These are phyloP conservation scores for Noctua comes DNA, from an alignment of 2,888 invertebrate genomes.

Conservation along the genomic window DNA sequence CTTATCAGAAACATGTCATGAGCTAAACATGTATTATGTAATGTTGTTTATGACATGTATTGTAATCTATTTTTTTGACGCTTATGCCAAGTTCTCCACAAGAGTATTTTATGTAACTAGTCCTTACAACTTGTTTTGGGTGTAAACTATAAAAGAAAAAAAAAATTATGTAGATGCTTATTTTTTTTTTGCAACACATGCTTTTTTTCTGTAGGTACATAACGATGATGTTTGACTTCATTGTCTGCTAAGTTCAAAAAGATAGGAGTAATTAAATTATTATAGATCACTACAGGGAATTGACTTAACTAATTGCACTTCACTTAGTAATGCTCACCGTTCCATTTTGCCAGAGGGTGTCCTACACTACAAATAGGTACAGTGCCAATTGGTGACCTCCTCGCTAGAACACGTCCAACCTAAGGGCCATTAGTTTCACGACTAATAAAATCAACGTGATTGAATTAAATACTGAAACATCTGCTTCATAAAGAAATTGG, in stretches of 20 bases:
- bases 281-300: not conserved
- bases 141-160: not conserved
- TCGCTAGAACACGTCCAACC: not conserved
- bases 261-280: not conserved
- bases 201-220: not conserved
- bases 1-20: not conserved
- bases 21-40: not conserved
- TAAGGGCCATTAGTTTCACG: conserved; percentile 6
- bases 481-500: not conserved
- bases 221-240: too few relatives aligned
- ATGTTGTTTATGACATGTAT: not conserved
- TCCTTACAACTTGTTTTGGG: not conserved
- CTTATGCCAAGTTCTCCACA: not conserved
- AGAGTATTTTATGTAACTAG: not conserved
- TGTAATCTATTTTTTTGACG: not conserved
- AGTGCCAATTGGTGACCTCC: conserved; percentile 1
- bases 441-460: conserved; percentile 5
- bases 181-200: too few relatives aligned
- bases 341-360: conserved; percentile 10
- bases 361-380: conserved; percentile 3
- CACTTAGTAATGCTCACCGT: conserved; percentile 10
- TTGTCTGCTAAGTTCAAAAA: not conserved
- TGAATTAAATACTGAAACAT: conserved; percentile 2
- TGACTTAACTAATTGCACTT: conserved; percentile 20
- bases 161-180: too few relatives aligned